Evolutionary conservation across 2,797 vertebrate species (phyloP), one percentile per base, ranked within the genome.

Genomic region (Anguilla megastoma): DNA sequence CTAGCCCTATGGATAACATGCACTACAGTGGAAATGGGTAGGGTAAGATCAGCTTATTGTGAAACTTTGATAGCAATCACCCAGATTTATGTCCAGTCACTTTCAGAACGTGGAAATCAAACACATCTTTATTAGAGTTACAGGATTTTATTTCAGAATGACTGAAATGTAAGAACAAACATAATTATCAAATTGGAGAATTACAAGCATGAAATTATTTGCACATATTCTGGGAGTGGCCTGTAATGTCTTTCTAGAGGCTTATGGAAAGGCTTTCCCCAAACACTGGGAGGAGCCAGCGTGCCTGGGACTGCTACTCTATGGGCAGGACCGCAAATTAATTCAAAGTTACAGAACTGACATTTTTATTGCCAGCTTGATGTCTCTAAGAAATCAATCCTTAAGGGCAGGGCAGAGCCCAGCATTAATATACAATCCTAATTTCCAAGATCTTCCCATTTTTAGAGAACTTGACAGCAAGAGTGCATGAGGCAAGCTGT

Each of bases 321-420:
- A 36, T 3, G 71, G 16, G 33, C 3, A 76, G 24, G 12, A 30
- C 71, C 14, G 5, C 10, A 33, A 33, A 33, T 30, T 71, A 0
- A 71, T 27, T 27, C 9, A 36, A 36, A 36, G 4, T 66, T 74
- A 10, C 27, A 33, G 0, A 74, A 74, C n/a, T 36, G 14, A 71
- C 27, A 71, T 71, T 1, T 71, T 33, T 33, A 33, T 71, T 71
- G 9, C 14, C 2, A 5, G 36, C 33, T 41, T 7, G 18, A 45
- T 7, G 33, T 18, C 16, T 79, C 33, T 2, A 45, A 45, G 7
- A 79, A 79, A 79, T 21, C 74, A 21, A 16, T 18, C 33, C 74
- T 79, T 79, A 6, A 79, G 74, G 74, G 74, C 74, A 79, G 74
- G 74, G 74, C 74, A 21, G 74, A 45, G 33, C 14, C 74, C 36